These are phyloP conservation scores for Rhopalosiphum nymphaeae DNA, from an alignment of 2,888 invertebrate genomes.

Conservation along the genomic window DNA sequence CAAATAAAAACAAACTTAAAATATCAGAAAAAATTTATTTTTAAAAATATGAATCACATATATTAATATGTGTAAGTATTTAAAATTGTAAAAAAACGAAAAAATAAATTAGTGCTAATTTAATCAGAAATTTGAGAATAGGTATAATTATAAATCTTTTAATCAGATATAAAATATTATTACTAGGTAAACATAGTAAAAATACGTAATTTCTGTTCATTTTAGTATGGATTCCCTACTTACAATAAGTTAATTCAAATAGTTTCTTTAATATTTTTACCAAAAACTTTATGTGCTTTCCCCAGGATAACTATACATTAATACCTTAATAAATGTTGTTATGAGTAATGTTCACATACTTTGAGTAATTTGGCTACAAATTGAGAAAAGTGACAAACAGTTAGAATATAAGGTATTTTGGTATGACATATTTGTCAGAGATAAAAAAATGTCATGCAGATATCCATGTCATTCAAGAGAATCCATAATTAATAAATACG, in stretches of 20 bases:
- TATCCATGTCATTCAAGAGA: not conserved
- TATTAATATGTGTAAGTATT: not conserved
- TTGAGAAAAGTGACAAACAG: not conserved
- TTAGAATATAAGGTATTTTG: not conserved
- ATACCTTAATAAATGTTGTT: not conserved
- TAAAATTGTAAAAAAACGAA: not conserved
- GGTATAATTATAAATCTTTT: not conserved
- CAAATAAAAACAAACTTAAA: too few relatives aligned
- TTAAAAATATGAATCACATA: not conserved
- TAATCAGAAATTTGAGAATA: not conserved
- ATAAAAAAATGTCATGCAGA: not conserved
- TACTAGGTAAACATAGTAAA: not conserved
- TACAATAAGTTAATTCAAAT: not conserved
- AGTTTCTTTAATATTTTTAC: not conserved
- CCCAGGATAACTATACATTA: not conserved
- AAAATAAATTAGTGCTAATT: not conserved
- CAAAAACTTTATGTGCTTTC: not conserved
- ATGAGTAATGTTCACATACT: not conserved
- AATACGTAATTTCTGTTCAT: not conserved
- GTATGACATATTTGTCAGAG: not conserved
- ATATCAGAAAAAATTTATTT: too few relatives aligned
- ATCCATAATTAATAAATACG: not conserved
- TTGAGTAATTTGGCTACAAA: not conserved
- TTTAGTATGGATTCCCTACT: not conserved
- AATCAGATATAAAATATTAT: not conserved